Base-by-base conservation (phyloP, 1,140 invertebrate species). In the Listronotus bonariensis region DNA sequence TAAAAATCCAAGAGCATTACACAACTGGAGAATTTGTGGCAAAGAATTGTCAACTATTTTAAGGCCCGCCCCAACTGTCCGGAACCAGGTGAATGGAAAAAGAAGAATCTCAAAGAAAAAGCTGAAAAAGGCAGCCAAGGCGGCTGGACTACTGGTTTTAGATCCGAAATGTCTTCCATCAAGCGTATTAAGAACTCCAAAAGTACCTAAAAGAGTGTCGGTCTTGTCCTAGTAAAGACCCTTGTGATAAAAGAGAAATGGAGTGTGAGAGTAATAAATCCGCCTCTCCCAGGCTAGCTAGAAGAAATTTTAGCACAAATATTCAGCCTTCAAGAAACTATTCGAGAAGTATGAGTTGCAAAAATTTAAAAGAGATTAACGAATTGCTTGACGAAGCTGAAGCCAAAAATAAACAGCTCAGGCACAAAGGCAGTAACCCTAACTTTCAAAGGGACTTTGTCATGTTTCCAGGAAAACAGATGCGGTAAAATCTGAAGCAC, bases 51-150 rank as follows among this genome's bases (percentile, higher is more conserved):
- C 3, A 68, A 74, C 46, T 75, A 70, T 56, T 75, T 75, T 54
- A 73, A 70, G 54, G 72, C 74, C 41, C 65, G 68, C 62, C 72
- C 74, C 12, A 70, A 71, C 20, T 76, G 74, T 43, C 74, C 74
- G 0, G 20, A 62, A 12, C 74, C 72, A 8, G 72, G 67, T 46
- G 71, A 76, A 20, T 74, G 61, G 53, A 74, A 73, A 18, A 74
- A 66, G 12, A 68, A 69, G 20, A 60, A 58, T 12, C 34, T 71
- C 8, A 68, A 49, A 41, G 55, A 69, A 18, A 65, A 71, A 43
- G 71, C 72, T 0, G 68, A 74, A 53, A 73, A 67, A 61, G n/a
- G 69, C 71, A 14, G 74, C 74, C 2, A 61, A 61, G 36, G 61
- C 56, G 7, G 74, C 68, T 7, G 74, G 74, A 9, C 58, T 76